phyloP scores from a whole-genome alignment of 2,113 vertebrate genomes.

The Nothobranchius furzeri region DNA sequence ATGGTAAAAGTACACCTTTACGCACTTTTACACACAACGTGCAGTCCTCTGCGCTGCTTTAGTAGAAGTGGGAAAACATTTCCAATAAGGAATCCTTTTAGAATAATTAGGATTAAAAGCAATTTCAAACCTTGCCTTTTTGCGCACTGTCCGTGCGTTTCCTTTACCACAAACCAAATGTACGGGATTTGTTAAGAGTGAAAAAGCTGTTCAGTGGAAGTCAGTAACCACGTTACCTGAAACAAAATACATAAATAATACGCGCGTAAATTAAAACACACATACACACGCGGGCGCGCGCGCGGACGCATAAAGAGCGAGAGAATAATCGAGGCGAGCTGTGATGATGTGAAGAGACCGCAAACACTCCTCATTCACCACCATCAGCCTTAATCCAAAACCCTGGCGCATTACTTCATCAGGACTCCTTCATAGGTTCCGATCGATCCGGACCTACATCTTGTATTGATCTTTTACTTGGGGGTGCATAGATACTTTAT shows the following conservation, averaged over 20 bases:
- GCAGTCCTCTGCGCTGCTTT: conserved; percentile 79
- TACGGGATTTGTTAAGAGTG: no score
- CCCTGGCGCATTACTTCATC: conserved; percentile 60
- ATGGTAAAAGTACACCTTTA: conserved; percentile 48
- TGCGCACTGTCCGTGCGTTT: no score
- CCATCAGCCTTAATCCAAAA: conserved; percentile 28
- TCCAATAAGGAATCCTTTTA: conserved; percentile 47
- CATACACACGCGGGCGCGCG: background rate
- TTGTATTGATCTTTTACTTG: conserved; percentile 61
- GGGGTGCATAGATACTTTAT: conserved; percentile 69
- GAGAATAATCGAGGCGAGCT: conserved; percentile 9
- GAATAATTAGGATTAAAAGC: no score
- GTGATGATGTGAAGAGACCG: conserved; percentile 57
- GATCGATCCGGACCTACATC: conserved; percentile 59
- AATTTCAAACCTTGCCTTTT: no score
- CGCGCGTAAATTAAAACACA: conserved; percentile 46
- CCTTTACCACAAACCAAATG: no score
- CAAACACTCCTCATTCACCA: conserved; percentile 44
- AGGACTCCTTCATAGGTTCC: conserved; percentile 65
- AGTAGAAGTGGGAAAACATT: conserved; percentile 82
- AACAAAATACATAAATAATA: conserved; percentile 1
- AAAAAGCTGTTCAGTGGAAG: background rate
- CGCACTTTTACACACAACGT: conserved; percentile 18
- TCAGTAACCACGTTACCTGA: no score
- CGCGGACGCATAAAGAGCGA: conserved; percentile 1